Evolutionary conservation across 2,113 vertebrate genomes (phyloP).

Genomic region (Channa argus): DNA sequence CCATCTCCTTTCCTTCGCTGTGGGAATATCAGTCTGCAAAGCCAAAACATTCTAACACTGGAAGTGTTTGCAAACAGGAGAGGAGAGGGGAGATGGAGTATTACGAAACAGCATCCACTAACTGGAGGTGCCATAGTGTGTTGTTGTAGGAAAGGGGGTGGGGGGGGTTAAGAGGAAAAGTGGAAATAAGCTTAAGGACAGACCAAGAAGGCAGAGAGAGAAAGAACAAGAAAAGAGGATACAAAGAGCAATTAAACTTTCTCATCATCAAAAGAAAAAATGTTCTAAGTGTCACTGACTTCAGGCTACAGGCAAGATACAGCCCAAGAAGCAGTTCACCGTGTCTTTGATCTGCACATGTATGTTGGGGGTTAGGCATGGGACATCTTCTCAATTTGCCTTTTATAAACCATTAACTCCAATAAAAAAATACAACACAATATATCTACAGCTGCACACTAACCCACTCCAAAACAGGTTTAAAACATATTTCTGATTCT

Average conservation of each 20-base stretch:
- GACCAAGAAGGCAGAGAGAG: background rate
- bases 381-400: background rate
- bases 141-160: slow-evolving; percentile 6
- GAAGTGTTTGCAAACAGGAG: slow-evolving; percentile 27
- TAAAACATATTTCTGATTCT: slow-evolving; percentile 5
- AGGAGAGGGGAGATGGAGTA: background rate
- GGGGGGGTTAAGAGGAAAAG: background rate
- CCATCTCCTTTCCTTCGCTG: slow-evolving; percentile 14
- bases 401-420: background rate
- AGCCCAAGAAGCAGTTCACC: background rate
- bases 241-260: background rate
- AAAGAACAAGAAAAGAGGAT: background rate
- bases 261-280: slow-evolving; percentile 2
- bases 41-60: slow-evolving; percentile 44
- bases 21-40: slow-evolving; percentile 47
- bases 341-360: background rate
- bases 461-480: background rate
- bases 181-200: background rate
- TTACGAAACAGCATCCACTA: slow-evolving; percentile 21
- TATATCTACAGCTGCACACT: background rate
- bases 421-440: background rate
- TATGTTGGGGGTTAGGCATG: background rate
- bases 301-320: slow-evolving; percentile 9
- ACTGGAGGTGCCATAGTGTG: slow-evolving; percentile 40
- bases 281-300: background rate